These are phyloP conservation scores for Xylota sylvarum DNA, from an alignment of 2,888 invertebrate species.

Conservation along the genomic window DNA sequence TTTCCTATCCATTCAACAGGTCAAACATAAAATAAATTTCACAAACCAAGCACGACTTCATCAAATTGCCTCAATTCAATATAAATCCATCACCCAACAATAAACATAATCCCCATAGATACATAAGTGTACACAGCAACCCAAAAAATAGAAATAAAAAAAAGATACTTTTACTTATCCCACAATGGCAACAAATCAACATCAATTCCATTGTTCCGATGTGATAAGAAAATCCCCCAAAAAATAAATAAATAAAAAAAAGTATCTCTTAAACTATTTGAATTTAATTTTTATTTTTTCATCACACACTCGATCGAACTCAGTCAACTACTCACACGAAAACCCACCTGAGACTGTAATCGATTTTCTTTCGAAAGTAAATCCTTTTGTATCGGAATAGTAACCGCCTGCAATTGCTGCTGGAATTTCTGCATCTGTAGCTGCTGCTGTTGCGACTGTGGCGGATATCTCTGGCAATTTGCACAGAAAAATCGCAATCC, in stretches of 20 bases:
- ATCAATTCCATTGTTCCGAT: conserved; percentile 38
- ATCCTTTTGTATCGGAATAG: conserved; percentile 74
- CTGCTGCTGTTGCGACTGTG: conserved; percentile 58
- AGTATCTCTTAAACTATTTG: background rate
- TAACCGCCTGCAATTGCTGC: conserved; percentile 60
- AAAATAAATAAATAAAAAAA: background rate
- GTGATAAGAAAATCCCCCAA: conserved; percentile 18
- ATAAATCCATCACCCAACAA: conserved; percentile 20
- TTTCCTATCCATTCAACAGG: too few relatives aligned
- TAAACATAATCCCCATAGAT: conserved; percentile 7
- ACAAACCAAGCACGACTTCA: background rate
- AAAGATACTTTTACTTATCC: conserved; percentile 1
- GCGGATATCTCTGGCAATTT: conserved; percentile 76
- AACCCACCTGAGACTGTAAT: conserved; percentile 76
- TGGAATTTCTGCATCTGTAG: conserved; percentile 59
- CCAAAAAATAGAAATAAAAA: conserved; percentile 2
- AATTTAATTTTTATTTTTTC: background rate
- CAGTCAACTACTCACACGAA: conserved; percentile 21
- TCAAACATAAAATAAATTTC: too few relatives aligned
- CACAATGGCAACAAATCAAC: conserved; percentile 32
- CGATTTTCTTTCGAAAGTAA: conserved; percentile 74
- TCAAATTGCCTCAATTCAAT: conserved; percentile 2
- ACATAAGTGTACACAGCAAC: background rate
- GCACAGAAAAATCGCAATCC: conserved; percentile 77
- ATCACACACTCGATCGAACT: background rate